Percentiles rank a stretch among this genome's conserved stretches.
These are phyloP conservation scores for Stenodema calcarata DNA, from an alignment of 2,888 invertebrate genomes.

Conservation along the genomic window DNA sequence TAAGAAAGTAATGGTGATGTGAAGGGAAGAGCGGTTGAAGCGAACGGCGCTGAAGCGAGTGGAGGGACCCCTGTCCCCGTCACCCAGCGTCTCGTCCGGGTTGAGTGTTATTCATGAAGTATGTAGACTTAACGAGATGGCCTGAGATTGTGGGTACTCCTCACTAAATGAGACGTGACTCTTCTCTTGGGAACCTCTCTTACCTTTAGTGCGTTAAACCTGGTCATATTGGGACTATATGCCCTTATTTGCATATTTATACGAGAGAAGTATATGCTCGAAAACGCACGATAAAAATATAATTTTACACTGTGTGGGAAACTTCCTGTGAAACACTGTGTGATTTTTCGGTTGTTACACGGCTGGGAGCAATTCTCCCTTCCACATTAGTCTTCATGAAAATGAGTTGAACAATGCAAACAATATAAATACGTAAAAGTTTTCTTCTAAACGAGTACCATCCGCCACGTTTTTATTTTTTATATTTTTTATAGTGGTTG, in stretches of 20 bases:
- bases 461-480: no score
- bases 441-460: no score
- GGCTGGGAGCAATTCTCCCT: no score
- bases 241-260: not conserved
- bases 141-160: conserved; percentile 8
- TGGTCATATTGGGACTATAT: not conserved
- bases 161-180: conserved; percentile 14
- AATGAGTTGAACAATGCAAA: no score
- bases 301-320: no score
- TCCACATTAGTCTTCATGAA: no score
- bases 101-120: conserved; percentile 16
- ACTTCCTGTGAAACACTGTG: no score
- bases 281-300: no score
- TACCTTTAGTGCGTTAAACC: not conserved
- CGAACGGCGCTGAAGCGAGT: not conserved
- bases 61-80: not conserved
- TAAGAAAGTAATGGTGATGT: not conserved
- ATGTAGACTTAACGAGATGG: conserved; percentile 15
- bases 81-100: not conserved
- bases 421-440: no score
- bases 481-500: no score
- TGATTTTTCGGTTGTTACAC: no score
- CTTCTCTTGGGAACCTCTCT: not conserved
- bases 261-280: no score
- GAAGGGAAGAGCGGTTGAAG: not conserved